phyloP scores from a whole-genome alignment of 2,797 vertebrate species.

The Thalassophryne amazonica region DNA sequence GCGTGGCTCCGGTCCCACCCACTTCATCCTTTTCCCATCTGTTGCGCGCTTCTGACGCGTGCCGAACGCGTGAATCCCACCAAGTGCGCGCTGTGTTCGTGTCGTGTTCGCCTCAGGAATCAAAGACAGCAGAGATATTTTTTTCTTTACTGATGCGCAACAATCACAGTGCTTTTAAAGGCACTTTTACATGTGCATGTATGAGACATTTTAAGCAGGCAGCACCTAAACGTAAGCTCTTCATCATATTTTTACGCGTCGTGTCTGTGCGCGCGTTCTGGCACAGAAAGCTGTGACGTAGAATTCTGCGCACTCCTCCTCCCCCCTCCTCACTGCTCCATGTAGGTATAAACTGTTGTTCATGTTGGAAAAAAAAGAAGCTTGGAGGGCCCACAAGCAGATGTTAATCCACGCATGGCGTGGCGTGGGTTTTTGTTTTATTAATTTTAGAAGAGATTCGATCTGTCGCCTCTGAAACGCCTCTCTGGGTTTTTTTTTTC shows the following conservation, averaged over 20 bases:
- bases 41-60: slow-evolving; percentile 74
- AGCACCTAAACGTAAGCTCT: too few relatives aligned
- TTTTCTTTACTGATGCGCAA: too few relatives aligned
- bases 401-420: slow-evolving; percentile 72
- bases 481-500: slow-evolving; percentile 19
- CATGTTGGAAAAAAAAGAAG: slow-evolving; percentile 47
- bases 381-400: slow-evolving; percentile 47
- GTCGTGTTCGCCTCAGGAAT: not conserved
- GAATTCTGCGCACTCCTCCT: too few relatives aligned
- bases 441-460: slow-evolving; percentile 58
- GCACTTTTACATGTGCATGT: too few relatives aligned
- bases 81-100: not conserved
- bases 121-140: not conserved
- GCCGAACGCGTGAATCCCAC: slow-evolving; percentile 75
- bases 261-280: too few relatives aligned
- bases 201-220: too few relatives aligned
- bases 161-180: too few relatives aligned
- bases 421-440: slow-evolving; percentile 76
- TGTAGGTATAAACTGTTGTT: slow-evolving; percentile 53
- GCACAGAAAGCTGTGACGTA: too few relatives aligned
- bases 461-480: slow-evolving; percentile 15
- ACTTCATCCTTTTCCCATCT: slow-evolving; percentile 76
- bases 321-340: slow-evolving; percentile 25
- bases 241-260: too few relatives aligned
- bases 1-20: not conserved